Percentiles rank a stretch among this genome's conserved stretches.
phyloP scores from a whole-genome alignment of 2,113 vertebrate genomes.

The Felis catus region DNA sequence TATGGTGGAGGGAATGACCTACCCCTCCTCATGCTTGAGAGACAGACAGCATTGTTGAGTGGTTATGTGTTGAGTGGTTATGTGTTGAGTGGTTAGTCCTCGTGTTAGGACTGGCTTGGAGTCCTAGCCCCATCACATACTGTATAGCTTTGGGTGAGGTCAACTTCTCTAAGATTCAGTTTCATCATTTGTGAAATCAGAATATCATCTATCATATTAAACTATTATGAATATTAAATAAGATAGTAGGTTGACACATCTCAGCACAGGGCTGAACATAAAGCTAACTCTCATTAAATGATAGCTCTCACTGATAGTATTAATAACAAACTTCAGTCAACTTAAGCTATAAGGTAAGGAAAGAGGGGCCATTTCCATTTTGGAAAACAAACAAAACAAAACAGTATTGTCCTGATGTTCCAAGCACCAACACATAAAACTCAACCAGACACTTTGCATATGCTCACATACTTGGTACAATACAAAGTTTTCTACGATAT shows the following conservation, averaged over 20 bases:
- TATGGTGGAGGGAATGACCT: not conserved
- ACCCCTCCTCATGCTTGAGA: not conserved
- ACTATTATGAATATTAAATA: constrained; percentile 16
- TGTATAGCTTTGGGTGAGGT: not conserved
- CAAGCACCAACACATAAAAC: constrained; percentile 3
- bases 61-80: not conserved
- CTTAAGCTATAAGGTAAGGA: not conserved
- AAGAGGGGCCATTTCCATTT: not conserved
- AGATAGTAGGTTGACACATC: not conserved
- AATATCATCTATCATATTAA: not conserved
- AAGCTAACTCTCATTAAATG: constrained; percentile 39
- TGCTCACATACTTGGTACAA: not conserved
- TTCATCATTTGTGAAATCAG: not conserved
- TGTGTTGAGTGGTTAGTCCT: no score
- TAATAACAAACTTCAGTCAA: constrained; percentile 30
- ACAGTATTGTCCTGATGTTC: constrained; percentile 25
- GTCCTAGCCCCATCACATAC: not conserved
- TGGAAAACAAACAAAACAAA: not conserved
- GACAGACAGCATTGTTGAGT: not conserved
- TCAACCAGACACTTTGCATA: not conserved
- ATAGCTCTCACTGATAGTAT: not conserved
- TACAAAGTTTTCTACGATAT: constrained; percentile 24
- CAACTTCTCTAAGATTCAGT: not conserved
- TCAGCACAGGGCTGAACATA: not conserved
- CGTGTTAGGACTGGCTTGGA: not conserved